Evolutionary conservation across 2,113 vertebrate species (phyloP).

Genomic region (Mirza zaza): DNA sequence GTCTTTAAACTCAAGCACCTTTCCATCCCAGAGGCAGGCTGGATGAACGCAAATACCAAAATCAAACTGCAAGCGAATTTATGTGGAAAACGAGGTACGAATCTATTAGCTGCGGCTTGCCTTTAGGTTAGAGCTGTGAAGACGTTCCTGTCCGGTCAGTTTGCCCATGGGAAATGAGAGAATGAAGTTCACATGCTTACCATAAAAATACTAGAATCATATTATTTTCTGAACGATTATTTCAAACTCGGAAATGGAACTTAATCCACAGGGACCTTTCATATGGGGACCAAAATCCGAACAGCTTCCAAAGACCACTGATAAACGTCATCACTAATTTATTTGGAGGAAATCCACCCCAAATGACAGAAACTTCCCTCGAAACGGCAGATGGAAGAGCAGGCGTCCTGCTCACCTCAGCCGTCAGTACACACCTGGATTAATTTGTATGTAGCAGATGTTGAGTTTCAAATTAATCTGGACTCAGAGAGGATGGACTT

Average conservation of each 20-base stretch:
- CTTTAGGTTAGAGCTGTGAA: background rate
- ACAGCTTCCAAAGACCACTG: background rate
- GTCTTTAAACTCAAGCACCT: background rate
- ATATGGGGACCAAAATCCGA: background rate
- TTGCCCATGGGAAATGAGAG: background rate
- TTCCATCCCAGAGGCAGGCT: background rate
- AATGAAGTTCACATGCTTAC: background rate
- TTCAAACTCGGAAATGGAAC: background rate
- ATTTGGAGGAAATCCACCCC: background rate
- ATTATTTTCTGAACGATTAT: background rate
- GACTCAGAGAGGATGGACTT: background rate
- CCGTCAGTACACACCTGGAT: background rate
- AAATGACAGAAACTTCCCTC: background rate
- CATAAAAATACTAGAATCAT: background rate
- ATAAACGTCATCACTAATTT: rapidly evolving
- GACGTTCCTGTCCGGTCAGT: rapidly evolving
- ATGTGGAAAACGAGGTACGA: background rate
- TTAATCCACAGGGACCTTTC: background rate
- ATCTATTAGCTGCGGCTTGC: background rate
- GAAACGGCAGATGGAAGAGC: background rate
- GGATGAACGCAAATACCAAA: background rate
- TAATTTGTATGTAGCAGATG: background rate
- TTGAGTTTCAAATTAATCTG: background rate
- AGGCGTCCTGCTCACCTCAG: too few relatives aligned
- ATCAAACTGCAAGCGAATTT: background rate